phyloP scores from a whole-genome alignment of 2,113 vertebrate species.

The Alaudala cheleensis region DNA sequence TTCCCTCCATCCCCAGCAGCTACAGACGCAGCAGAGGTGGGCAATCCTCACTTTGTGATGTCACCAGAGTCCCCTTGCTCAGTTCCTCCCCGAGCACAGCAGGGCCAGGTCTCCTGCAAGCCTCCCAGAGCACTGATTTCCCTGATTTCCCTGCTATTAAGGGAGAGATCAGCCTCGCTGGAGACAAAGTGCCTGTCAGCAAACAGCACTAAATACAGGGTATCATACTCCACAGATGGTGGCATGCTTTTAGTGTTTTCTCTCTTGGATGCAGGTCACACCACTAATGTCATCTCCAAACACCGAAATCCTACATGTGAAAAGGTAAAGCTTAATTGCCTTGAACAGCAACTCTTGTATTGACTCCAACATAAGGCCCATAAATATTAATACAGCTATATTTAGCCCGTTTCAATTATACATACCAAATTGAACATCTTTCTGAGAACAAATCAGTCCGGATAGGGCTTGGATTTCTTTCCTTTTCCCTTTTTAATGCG shows the following conservation, averaged over 20 bases:
- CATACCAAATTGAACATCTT: conserved; percentile 60
- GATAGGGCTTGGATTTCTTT: not conserved
- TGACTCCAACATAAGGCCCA: conserved; percentile 52
- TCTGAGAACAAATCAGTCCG: conserved; percentile 46
- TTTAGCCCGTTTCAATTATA: conserved; percentile 67
- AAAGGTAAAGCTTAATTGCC: conserved; percentile 70
- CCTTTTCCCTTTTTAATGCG: not conserved
- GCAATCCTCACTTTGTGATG: not conserved
- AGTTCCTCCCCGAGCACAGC: not conserved
- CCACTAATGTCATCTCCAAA: conserved; percentile 48
- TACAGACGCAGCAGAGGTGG: not conserved
- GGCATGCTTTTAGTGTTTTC: conserved; percentile 18
- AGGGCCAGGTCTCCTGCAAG: not conserved
- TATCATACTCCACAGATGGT: conserved; percentile 15
- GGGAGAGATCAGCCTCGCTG: not conserved
- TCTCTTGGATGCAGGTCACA: conserved; percentile 49
- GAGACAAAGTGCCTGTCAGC: conserved; percentile 42
- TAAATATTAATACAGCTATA: conserved; percentile 70
- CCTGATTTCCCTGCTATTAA: not conserved
- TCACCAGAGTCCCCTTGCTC: not conserved
- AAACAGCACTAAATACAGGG: conserved; percentile 22
- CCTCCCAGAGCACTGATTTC: not conserved
- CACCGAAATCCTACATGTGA: conserved; percentile 34
- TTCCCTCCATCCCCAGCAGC: not conserved
- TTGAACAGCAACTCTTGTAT: conserved; percentile 59